phyloP scores from a whole-genome alignment of 1,140 invertebrate species.

The Drosophila paulistorum region DNA sequence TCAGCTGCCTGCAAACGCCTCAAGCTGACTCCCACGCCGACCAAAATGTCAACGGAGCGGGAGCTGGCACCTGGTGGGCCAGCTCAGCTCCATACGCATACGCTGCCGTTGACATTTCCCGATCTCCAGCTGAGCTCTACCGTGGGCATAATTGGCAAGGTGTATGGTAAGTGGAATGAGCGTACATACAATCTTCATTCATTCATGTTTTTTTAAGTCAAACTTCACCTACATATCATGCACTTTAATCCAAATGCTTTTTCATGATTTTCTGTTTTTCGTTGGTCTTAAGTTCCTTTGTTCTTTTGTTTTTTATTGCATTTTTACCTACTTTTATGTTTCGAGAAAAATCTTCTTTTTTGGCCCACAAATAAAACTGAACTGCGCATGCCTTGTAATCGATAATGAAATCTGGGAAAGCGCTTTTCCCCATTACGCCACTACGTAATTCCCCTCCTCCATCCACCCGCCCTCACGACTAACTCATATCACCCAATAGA shows the following conservation, averaged over 20 bases:
- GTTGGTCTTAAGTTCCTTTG: slow-evolving; percentile 26
- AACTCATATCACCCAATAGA: slow-evolving; percentile 28
- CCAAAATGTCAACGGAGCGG: slow-evolving; percentile 83
- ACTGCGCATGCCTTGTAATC: slow-evolving; percentile 75
- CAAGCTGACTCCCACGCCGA: slow-evolving; percentile 82
- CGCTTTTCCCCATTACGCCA: slow-evolving; percentile 62
- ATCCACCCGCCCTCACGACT: neutral
- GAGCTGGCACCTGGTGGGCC: slow-evolving; percentile 82
- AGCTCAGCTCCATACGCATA: slow-evolving; percentile 83
- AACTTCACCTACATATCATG: slow-evolving; percentile 33
- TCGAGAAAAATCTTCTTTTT: slow-evolving; percentile 63
- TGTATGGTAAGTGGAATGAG: slow-evolving; percentile 83
- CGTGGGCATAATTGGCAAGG: slow-evolving; percentile 86
- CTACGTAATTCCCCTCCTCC: neutral
- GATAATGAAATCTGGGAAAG: slow-evolving; percentile 62
- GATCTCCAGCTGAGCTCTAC: slow-evolving; percentile 85
- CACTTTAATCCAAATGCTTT: slow-evolving; percentile 43
- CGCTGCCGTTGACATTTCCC: slow-evolving; percentile 84
- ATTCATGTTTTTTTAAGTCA: neutral
- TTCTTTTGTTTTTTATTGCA: slow-evolving; percentile 13
- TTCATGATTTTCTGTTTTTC: slow-evolving; percentile 15
- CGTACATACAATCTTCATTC: neutral
- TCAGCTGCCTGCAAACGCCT: slow-evolving; percentile 66
- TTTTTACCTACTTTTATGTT: slow-evolving; percentile 52
- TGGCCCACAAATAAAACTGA: slow-evolving; percentile 13